Base-by-base conservation (phyloP, 1,140 invertebrate genomes). In the Caenorhabditis inopinata region DNA sequence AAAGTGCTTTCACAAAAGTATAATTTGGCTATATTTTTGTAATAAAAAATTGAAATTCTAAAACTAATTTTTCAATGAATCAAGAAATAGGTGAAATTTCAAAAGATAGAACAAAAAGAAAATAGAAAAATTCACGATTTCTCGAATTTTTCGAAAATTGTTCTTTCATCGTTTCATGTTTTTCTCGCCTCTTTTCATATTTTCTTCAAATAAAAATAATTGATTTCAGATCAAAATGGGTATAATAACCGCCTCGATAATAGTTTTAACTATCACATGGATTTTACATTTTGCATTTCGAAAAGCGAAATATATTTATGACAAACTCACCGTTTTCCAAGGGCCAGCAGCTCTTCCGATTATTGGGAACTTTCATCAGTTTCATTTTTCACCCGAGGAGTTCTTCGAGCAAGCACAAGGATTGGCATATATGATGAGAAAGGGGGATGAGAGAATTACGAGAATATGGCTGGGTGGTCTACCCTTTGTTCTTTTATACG, bases 381-480 rank as follows among this genome's bases (percentile, higher is more conserved):
- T 88, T 32, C 80, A 83, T 42, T 85, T 88, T 48, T 79, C 82
- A 46, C 86, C 87, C 11, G 87, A 88, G 62, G 87, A 89, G 75
- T 88, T 88, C 53, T 88, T 88, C 62, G 87, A 88, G 58, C 87
- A 88, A 78, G 83, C 85, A 38, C 87, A 88, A 77, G 87, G 87
- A 11, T 45, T 89, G 11, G 84, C 74, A 25, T 88, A 88, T 75
- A 87, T 88, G 87, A 87, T 88, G 53, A 75, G 73, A n/a, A 78
- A 85, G 14, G 74, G 75, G 3, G 58, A 68, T 6, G 81, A 84
- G 16, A 51, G 86, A 46, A 85, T 88, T 9, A 81, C 74, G 12
- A 62, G 86, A 11, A 76, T 88, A 18, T 88, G 87, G 87, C 48
- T 88, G 21, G 85, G 86, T 21, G 83, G 78, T 35, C 76, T 84